Conservation (phyloP, 2,888 invertebrate species). For the Acronicta leporina region DNA sequence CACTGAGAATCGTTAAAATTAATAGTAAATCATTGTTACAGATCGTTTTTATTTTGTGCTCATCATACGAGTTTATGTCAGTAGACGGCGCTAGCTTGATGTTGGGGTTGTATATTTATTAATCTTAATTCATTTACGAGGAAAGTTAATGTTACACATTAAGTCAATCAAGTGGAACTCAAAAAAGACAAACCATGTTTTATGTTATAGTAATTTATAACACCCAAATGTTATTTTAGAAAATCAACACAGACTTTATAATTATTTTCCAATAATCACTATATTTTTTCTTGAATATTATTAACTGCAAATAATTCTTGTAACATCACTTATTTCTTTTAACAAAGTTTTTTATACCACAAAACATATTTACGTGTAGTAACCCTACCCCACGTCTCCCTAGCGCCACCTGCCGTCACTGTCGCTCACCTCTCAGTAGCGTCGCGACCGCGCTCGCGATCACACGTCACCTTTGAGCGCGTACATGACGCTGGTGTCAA, state of each 20-base stretch:
- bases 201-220: not conserved
- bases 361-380: not conserved
- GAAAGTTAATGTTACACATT: not conserved
- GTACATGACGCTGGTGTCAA: constrained; percentile 74
- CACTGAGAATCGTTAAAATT: constrained; percentile 52
- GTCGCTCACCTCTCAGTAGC: constrained; percentile 9
- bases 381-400: not conserved
- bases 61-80: constrained; percentile 15
- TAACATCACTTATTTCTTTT: too few species aligned
- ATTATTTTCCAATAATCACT: not conserved
- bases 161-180: not conserved
- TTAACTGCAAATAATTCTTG: not conserved
- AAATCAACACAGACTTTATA: not conserved
- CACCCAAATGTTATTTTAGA: not conserved
- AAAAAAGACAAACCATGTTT: not conserved
- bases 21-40: constrained; percentile 52
- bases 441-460: not conserved
- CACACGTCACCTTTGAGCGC: constrained; percentile 55
- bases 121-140: constrained; percentile 1
- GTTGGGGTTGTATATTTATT: not conserved
- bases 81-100: constrained; percentile 33
- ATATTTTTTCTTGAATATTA: not conserved
- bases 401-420: constrained; percentile 38
- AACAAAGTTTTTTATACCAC: not conserved
- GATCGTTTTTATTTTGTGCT: constrained; percentile 54